Evolutionary conservation across 2,888 invertebrate genomes (phyloP).

Genomic region (Aphodius granarius): DNA sequence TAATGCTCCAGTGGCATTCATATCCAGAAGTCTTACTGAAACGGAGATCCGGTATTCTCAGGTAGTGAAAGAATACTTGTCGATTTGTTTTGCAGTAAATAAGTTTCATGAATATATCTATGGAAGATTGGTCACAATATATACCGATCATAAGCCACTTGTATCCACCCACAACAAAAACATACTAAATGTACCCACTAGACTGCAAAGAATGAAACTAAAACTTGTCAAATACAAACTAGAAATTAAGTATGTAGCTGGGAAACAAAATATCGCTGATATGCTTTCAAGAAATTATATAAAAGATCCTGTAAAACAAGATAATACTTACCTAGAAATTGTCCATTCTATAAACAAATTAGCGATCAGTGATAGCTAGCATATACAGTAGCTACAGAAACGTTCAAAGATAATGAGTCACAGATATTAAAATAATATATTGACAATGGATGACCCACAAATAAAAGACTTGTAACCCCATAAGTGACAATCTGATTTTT

Average conservation of each 20-base stretch:
- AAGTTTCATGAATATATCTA: constrained; percentile 35
- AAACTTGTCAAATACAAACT: constrained; percentile 31
- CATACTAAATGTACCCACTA: constrained; percentile 27
- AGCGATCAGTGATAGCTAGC: constrained; percentile 8
- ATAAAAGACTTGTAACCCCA: background rate
- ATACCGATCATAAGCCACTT: constrained; percentile 35
- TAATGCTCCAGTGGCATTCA: constrained; percentile 35
- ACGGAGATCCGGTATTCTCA: constrained; percentile 28
- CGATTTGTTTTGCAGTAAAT: constrained; percentile 26
- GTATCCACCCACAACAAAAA: constrained; percentile 34
- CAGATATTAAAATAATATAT: background rate
- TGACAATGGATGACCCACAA: constrained; percentile 10
- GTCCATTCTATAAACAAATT: constrained; percentile 5
- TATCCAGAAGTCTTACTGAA: constrained; percentile 37
- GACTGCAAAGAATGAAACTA: constrained; percentile 36
- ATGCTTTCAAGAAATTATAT: constrained; percentile 15
- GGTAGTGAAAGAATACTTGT: constrained; percentile 35
- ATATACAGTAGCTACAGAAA: background rate
- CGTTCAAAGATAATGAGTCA: constrained; percentile 5
- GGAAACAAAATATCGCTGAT: constrained; percentile 13
- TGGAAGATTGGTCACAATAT: constrained; percentile 29
- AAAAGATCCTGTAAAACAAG: constrained; percentile 1
- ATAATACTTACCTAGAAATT: constrained; percentile 5
- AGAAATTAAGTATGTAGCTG: constrained; percentile 5
- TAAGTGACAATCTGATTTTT: constrained; percentile 9